These are phyloP conservation scores for Cataglyphis livida DNA, from an alignment of 2,888 invertebrate genomes.

Conservation along the genomic window DNA sequence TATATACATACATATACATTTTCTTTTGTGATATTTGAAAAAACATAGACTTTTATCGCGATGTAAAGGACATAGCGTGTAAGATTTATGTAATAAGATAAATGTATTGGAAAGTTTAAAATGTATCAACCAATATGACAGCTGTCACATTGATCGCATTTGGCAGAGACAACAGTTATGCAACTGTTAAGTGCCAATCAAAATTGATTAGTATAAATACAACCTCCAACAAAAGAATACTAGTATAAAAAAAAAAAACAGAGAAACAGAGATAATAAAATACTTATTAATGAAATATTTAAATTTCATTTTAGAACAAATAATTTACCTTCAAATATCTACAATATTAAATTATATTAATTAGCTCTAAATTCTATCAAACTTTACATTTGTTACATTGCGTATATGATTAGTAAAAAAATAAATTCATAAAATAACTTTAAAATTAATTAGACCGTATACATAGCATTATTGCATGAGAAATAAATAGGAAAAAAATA, in stretches of 20 bases:
- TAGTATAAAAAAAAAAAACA: neutral
- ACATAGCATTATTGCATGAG: neutral
- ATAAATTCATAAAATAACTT: neutral
- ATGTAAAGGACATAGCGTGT: neutral
- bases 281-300: constrained; percentile 42
- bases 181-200: neutral
- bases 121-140: neutral
- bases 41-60: constrained; percentile 10
- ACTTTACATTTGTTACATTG: neutral
- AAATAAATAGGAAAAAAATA: neutral
- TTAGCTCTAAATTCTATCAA: neutral
- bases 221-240: neutral
- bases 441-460: neutral
- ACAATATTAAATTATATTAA: neutral
- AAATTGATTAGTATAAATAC: neutral
- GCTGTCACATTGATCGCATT: constrained; percentile 15
- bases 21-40: neutral
- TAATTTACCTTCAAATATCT: neutral
- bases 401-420: neutral
- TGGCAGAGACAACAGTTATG: constrained; percentile 2
- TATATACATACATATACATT: neutral
- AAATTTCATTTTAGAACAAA: neutral
- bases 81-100: constrained; percentile 29
- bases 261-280: neutral
- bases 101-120: constrained; percentile 19